Evolutionary conservation across 2,888 invertebrate species (phyloP), one percentile per base, ranked within the genome.

Genomic region (Rhamnusium bicolor): DNA sequence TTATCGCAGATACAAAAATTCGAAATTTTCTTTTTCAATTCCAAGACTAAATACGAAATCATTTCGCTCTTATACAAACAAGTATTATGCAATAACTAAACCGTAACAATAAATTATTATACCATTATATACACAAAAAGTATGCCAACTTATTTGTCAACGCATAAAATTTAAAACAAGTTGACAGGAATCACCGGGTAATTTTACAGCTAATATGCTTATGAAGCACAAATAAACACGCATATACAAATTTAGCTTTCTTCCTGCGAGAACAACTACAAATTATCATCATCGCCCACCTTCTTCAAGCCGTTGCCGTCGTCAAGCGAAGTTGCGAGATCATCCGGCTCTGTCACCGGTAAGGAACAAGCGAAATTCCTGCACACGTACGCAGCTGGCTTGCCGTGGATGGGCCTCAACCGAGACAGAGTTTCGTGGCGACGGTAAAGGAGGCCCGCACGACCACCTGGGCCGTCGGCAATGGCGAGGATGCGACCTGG

Each of bases 321-420:
- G 67, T 84, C 92, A 8, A 94, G 88, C 18, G 93, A 87, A 18
- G 87, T 88, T 71, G 90, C 91, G 8, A 95, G 89, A 69, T 93
- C 91, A 14, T 91, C 90, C 0, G 92, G 91, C 66, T 92, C 91
- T 0, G 92, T 93, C 58, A 95, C 93, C 1, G 95, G 95, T 67
- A 95, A 88, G 4, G 93, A 92, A 86, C 95, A 96, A 1, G 93
- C 90, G 85, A 92, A 93, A 80, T 94, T 92, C 5, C 93, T 90
- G 85, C 96, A 96, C n/a, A 95, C 94, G 86, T 93, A 95, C 19
- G 93, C 95, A 0, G 93, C 92, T 0, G 94, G 92, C 67, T 90
- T 91, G 21, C 92, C 93, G 24, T 91, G 90, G 0, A 90, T 86
- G 3, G 90, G 88, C 71, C 80, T 80, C 62, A 88, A 75, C 62